Conservation (phyloP, 1,140 invertebrate genomes). For the Amyelois transitella region DNA sequence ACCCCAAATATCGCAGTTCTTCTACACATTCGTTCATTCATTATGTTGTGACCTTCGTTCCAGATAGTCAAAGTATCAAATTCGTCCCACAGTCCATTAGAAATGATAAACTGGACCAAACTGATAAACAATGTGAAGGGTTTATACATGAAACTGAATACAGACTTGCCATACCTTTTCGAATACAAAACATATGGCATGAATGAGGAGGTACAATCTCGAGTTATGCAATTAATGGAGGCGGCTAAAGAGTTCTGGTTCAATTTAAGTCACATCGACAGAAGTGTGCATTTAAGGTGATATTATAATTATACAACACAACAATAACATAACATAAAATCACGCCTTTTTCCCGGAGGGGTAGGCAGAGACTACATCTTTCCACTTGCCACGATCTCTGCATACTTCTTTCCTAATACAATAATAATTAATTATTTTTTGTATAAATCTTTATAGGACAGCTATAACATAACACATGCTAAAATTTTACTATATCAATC, state of each 20-base stretch:
- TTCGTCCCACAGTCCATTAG: constrained; percentile 22
- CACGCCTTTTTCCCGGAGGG: no score
- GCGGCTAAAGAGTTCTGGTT: constrained; percentile 49
- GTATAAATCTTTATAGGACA: no score
- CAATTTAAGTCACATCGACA: constrained; percentile 31
- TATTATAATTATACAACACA: no score
- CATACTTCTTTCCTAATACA: no score
- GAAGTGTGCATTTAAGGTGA: constrained; percentile 45
- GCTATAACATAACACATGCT: no score
- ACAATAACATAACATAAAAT: no score
- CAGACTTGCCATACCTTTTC: constrained; percentile 53
- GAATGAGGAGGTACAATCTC: constrained; percentile 18
- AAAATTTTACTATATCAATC: no score
- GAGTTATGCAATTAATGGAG: constrained; percentile 20
- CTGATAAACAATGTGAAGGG: constrained; percentile 51
- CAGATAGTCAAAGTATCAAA: constrained; percentile 40
- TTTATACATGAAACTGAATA: constrained; percentile 43
- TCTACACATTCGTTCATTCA: background rate
- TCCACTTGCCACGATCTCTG: no score
- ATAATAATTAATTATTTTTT: no score
- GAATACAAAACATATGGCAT: constrained; percentile 49
- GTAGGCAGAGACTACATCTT: no score
- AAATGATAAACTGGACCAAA: constrained; percentile 51
- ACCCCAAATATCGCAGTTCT: no score
- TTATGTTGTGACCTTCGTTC: constrained; percentile 1